Conservation (phyloP, 2,113 vertebrate genomes). For the Antigone vipio region DNA sequence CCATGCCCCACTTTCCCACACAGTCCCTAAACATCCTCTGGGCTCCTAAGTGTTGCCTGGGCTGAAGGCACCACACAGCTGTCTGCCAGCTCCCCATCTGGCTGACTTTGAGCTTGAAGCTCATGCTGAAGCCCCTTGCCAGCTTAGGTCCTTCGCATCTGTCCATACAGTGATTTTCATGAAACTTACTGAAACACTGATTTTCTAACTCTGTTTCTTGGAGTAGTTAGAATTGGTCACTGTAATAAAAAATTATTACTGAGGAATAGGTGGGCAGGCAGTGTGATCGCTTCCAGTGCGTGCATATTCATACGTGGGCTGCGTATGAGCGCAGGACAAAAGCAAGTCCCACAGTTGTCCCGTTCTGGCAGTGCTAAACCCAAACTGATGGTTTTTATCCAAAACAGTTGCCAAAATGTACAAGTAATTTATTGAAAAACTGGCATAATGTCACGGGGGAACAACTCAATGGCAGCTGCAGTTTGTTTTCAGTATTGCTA, state of each 20-base stretch:
- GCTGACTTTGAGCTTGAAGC: background rate
- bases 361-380: background rate
- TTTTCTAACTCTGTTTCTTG: background rate
- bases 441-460: too few species aligned
- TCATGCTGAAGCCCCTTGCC: background rate
- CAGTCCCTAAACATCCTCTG: background rate
- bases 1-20: background rate
- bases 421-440: background rate
- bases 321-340: background rate
- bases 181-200: background rate
- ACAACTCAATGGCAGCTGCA: background rate
- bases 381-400: background rate
- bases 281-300: accelerated
- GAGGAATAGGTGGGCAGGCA: background rate
- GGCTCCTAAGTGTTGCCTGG: background rate
- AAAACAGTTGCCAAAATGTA: background rate
- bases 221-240: background rate
- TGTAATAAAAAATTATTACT: background rate
- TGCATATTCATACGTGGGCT: background rate
- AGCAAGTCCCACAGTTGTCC: background rate
- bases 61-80: accelerated
- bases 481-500: background rate
- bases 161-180: background rate
- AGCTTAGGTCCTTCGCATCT: background rate
- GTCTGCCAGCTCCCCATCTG: background rate